A percentile compares a stretch with the other conserved stretches of the same genome.
Conservation (phyloP, 2,113 vertebrate genomes). For the Alectura lathami region DNA sequence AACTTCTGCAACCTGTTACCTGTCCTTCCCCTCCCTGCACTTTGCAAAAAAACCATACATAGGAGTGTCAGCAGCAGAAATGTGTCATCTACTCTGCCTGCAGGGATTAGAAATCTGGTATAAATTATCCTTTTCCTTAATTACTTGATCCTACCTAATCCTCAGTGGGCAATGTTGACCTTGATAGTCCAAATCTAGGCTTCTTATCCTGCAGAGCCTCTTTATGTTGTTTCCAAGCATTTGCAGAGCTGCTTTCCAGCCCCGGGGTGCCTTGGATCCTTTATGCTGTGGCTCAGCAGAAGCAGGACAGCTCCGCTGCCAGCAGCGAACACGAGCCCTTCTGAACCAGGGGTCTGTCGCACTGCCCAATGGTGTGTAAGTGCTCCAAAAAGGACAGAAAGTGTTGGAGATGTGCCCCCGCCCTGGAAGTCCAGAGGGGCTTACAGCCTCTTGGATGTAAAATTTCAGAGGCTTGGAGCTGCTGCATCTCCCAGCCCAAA, state of each 20-base stretch:
- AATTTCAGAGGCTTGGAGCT: not conserved
- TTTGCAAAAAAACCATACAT: not conserved
- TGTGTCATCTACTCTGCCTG: not conserved
- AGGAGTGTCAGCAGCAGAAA: not conserved
- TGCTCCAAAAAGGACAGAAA: not conserved
- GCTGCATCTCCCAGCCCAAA: not conserved
- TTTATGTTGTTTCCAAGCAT: not conserved
- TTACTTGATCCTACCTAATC: constrained; percentile 49
- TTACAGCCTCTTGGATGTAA: not conserved
- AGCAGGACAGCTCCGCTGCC: rapidly evolving
- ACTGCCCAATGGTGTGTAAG: not conserved
- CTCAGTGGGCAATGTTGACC: constrained; percentile 31
- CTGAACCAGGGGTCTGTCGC: not conserved
- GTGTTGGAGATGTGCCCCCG: not conserved
- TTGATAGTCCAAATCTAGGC: constrained; percentile 1
- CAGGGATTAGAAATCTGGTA: constrained; percentile 30
- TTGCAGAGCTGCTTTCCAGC: not conserved
- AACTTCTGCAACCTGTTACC: not conserved
- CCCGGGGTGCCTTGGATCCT: not conserved
- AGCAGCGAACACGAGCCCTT: not conserved
- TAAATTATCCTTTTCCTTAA: constrained; percentile 57
- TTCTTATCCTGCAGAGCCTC: not conserved
- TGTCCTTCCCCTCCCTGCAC: not conserved
- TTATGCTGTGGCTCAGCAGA: not conserved
- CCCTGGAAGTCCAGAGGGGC: not conserved